Evolutionary conservation across 2,113 vertebrate genomes (phyloP).

Genomic region (Benitochromis conjunctus): DNA sequence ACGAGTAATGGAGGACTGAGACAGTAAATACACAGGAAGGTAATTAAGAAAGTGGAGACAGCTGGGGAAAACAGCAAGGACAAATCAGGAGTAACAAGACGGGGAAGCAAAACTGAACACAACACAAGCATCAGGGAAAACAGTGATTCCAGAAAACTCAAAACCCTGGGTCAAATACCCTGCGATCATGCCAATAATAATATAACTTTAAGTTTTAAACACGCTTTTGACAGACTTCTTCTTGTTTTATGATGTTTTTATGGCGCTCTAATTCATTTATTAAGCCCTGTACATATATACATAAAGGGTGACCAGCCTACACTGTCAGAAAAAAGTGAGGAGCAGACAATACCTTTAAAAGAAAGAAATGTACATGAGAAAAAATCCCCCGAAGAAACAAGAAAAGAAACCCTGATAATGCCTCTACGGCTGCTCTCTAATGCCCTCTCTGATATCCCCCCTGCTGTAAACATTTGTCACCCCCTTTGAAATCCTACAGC

Average conservation of each 20-base stretch:
- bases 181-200: background rate
- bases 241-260: background rate
- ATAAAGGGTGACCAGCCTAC: background rate
- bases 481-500: background rate
- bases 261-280: background rate
- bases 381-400: fast-evolving
- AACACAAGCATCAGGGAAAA: background rate
- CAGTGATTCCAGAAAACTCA: background rate
- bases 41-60: background rate
- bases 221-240: background rate
- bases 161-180: background rate
- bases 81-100: background rate
- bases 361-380: background rate
- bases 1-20: background rate
- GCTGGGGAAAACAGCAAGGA: fast-evolving
- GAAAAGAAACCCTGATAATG: background rate
- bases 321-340: background rate
- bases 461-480: background rate
- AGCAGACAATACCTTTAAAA: background rate
- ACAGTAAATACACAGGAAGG: background rate
- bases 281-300: background rate
- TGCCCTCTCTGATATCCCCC: background rate
- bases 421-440: background rate
- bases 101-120: background rate
- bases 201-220: background rate